Evolutionary conservation across 2,888 invertebrate genomes (phyloP).

Genomic region (Aplocera efformata): DNA sequence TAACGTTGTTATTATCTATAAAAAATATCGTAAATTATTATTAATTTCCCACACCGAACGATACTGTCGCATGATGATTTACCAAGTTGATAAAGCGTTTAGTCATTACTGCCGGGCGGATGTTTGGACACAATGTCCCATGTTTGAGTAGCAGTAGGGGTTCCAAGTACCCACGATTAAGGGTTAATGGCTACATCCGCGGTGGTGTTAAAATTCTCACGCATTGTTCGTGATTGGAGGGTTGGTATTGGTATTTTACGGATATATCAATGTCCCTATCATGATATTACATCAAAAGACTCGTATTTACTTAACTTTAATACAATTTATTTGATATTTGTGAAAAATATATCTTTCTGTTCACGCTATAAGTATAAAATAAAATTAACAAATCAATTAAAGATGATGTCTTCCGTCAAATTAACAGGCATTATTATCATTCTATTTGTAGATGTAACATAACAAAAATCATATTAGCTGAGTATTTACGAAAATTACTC

Average conservation of each 20-base stretch:
- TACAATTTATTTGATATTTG: too few relatives aligned
- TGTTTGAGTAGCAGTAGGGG: conserved; percentile 34
- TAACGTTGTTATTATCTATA: background rate
- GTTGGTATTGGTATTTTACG: background rate
- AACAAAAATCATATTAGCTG: too few relatives aligned
- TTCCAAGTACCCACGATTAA: conserved; percentile 44
- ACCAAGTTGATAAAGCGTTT: conserved; percentile 51
- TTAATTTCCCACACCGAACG: conserved; percentile 39
- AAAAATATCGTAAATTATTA: conserved; percentile 8
- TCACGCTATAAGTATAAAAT: too few relatives aligned
- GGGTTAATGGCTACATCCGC: conserved; percentile 49
- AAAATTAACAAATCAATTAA: too few relatives aligned
- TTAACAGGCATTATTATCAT: too few relatives aligned
- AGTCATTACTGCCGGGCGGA: conserved; percentile 47
- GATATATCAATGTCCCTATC: too few relatives aligned
- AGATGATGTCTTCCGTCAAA: too few relatives aligned
- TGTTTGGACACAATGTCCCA: conserved; percentile 41
- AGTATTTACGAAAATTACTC: too few relatives aligned
- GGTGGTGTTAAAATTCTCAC: conserved; percentile 21
- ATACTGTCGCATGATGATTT: conserved; percentile 47
- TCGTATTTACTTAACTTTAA: too few relatives aligned
- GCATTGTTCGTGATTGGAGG: conserved; percentile 18
- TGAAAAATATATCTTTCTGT: too few relatives aligned
- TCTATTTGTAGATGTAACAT: too few relatives aligned
- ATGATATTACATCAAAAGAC: too few relatives aligned